phyloP scores from a whole-genome alignment of 2,113 vertebrate genomes.

The Thalassarche chlororhynchos region DNA sequence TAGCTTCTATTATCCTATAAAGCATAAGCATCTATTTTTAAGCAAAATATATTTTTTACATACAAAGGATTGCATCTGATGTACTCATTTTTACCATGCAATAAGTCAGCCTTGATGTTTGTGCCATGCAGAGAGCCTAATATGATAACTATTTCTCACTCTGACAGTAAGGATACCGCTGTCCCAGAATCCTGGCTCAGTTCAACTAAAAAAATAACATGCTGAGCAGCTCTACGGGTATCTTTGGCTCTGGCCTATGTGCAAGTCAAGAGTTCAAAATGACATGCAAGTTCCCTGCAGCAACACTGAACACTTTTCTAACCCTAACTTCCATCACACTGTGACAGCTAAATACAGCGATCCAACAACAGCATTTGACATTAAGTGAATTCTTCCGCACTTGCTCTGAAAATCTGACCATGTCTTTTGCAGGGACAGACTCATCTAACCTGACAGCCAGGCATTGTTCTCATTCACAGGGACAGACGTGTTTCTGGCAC shows the following conservation, averaged over 20 bases:
- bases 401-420: conserved; percentile 3
- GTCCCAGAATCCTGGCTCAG: conserved; percentile 50
- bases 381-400: neutral
- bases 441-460: conserved; percentile 56
- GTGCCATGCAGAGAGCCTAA: conserved; percentile 51
- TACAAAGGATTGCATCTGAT: neutral
- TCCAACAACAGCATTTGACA: conserved; percentile 38
- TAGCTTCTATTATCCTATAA: neutral
- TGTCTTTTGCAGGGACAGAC: neutral
- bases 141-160: conserved; percentile 59
- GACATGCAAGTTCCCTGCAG: conserved; percentile 50
- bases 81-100: neutral
- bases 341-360: conserved; percentile 53
- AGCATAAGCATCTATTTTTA: neutral
- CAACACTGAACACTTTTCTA: conserved; percentile 41
- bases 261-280: conserved; percentile 62
- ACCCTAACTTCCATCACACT: conserved; percentile 53
- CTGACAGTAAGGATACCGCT: conserved; percentile 27
- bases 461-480: conserved; percentile 41
- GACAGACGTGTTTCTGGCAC: neutral
- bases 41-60: neutral
- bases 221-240: conserved; percentile 32
- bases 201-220: conserved; percentile 16
- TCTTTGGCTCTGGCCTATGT: conserved; percentile 7
- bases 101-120: neutral